Evolutionary conservation across 2,113 vertebrate species (phyloP).

Genomic region (Circaetus cinerascens): DNA sequence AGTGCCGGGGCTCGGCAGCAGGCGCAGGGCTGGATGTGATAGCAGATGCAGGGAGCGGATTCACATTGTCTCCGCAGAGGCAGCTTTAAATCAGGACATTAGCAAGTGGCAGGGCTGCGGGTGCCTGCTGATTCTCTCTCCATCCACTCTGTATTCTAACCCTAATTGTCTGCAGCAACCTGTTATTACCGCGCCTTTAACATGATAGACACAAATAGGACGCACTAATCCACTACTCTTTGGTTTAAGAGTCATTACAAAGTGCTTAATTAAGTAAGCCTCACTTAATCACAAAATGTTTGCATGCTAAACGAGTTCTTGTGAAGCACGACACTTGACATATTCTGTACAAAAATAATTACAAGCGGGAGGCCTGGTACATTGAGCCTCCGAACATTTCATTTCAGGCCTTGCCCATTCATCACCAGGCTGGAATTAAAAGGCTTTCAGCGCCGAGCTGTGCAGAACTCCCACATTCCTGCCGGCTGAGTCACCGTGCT

Average conservation of each 20-base stretch:
- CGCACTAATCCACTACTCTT: conserved; percentile 72
- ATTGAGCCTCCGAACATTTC: conserved; percentile 49
- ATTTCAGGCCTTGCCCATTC: conserved; percentile 63
- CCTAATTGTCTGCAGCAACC: conserved; percentile 43
- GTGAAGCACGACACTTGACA: conserved; percentile 74
- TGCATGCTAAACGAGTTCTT: conserved; percentile 75
- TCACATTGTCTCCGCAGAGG: not conserved
- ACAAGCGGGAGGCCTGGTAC: conserved; percentile 49
- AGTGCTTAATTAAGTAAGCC: conserved; percentile 83
- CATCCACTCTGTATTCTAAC: conserved; percentile 56
- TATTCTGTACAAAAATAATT: conserved; percentile 74
- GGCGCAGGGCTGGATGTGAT: not conserved
- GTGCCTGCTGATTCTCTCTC: not conserved
- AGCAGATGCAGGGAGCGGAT: not conserved
- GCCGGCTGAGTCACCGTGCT: conserved; percentile 49
- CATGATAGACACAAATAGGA: conserved; percentile 49
- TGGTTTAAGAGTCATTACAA: conserved; percentile 79
- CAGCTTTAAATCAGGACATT: not conserved
- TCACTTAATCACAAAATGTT: conserved; percentile 81
- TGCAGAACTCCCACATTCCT: conserved; percentile 71
- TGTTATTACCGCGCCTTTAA: conserved; percentile 34
- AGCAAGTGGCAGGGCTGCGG: not conserved
- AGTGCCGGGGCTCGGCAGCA: rapidly evolving
- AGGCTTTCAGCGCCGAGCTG: conserved; percentile 31
- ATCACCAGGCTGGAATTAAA: conserved; percentile 64